Evolutionary conservation across 2,888 invertebrate genomes (phyloP), one percentile per base, ranked within the genome.

Genomic region (Lymantria dispar): DNA sequence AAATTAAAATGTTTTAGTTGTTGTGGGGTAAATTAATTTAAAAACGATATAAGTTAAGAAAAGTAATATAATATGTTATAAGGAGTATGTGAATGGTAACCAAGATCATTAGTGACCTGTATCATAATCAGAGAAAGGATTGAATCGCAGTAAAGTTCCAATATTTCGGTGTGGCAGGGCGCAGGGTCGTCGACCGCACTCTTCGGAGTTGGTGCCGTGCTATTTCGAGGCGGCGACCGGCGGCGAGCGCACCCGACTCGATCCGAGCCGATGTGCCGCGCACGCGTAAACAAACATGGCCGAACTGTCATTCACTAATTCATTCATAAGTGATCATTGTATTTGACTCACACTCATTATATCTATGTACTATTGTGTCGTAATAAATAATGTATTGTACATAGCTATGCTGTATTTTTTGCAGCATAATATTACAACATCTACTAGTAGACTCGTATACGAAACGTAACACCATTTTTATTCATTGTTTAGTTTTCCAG

Each of bases 251-350:
- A 69, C 66, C 83, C 85, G 87, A 84, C 69, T 68, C 66, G 60
- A 63, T 66, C 82, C 87, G 86, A 85, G 74, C 71, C 76, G 78
- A 69, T 73, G 78, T 72, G 70, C 76, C 72, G 78, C 76, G 80
- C 83, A 74, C 83, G 85, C 87, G 88, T 89, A 90, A 87, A 89
- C 88, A 90, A 88, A 88, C 82, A 88, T 88, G 88, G 85, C 85
- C 71, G 85, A 85, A 81, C 84, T 89, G 88, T 90, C 91, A 91
- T 90, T 90, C 88, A 88, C 73, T 85, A 86, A 87, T 87, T 88
- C 91, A 90, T 90, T 91, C 90, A 89, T 87, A 83, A 83, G 78
- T 74, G 73, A 85, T 83, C 80, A 83, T 81, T 85, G 81, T 83
- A 81, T 80, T 84, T 85, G 83, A 84, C 83, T 73, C 72, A 70